Conservation (phyloP, 2,888 invertebrate species). For the Clusia tigrina region DNA sequence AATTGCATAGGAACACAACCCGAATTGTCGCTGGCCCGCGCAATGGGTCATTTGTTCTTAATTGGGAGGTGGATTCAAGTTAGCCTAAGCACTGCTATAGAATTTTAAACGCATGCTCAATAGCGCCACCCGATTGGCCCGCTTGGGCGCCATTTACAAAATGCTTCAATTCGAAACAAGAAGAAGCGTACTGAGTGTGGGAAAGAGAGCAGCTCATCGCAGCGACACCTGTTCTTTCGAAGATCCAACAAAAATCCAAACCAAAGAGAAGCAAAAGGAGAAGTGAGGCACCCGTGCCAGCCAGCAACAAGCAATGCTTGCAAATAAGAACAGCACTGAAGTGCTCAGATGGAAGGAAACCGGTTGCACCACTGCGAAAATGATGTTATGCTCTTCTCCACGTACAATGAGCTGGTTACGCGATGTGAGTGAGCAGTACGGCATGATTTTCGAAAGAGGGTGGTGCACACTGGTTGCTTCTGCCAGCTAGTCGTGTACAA, state of each 20-base stretch:
- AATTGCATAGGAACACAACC: background rate
- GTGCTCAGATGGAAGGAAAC: conserved; percentile 29
- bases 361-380: conserved; percentile 38
- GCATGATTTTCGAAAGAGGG: conserved; percentile 26
- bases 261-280: background rate
- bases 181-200: conserved; percentile 17
- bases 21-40: background rate
- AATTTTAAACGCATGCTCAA: conserved; percentile 50
- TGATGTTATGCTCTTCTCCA: conserved; percentile 33
- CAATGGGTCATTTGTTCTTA: no score
- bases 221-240: conserved; percentile 50
- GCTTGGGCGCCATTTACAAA: conserved; percentile 62
- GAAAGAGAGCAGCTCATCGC: conserved; percentile 33
- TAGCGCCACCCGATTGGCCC: conserved; percentile 60
- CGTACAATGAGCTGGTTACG: background rate
- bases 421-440: conserved; percentile 15
- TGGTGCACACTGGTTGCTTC: conserved; percentile 33
- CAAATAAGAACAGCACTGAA: conserved; percentile 9
- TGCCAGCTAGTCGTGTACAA: no score
- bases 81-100: background rate
- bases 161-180: conserved; percentile 20
- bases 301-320: background rate
- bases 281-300: background rate
- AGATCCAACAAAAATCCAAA: conserved; percentile 23
- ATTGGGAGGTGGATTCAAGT: background rate